Evolutionary conservation across 1,140 invertebrate genomes (phyloP).

Genomic region (Globodera ellingtonae): DNA sequence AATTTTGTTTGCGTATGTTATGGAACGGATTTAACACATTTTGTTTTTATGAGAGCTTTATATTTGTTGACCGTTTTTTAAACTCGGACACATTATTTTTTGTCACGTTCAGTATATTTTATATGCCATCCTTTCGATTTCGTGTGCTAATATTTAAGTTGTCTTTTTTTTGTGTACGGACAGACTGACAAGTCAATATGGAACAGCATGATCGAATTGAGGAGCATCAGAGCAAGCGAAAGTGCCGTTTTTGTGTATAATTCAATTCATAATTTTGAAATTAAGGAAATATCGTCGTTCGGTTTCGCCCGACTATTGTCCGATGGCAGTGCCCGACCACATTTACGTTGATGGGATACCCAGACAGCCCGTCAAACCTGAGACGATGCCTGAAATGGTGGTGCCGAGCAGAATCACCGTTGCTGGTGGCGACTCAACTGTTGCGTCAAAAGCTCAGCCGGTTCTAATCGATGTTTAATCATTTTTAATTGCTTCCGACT

Average conservation of each 20-base stretch:
- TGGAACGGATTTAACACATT: no score
- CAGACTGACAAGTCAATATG: no score
- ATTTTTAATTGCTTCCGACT: not conserved
- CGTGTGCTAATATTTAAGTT: no score
- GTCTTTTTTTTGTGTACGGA: no score
- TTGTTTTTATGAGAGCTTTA: no score
- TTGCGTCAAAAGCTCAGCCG: constrained; percentile 23
- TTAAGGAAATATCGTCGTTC: not conserved
- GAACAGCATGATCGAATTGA: no score
- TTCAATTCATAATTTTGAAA: not conserved
- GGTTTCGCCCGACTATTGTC: not conserved
- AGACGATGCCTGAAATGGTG: constrained; percentile 8
- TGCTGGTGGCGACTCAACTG: constrained; percentile 17
- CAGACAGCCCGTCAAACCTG: not conserved
- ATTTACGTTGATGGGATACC: constrained; percentile 21
- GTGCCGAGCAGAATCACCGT: constrained; percentile 29
- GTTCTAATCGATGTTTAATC: not conserved
- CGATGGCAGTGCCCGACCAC: constrained; percentile 22
- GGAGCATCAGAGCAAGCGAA: not conserved
- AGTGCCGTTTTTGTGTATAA: not conserved
- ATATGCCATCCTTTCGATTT: no score
- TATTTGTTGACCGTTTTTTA: no score
- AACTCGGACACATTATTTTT: no score
- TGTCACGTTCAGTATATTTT: no score
- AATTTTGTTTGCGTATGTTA: no score